Conservation (phyloP, 1,140 invertebrate genomes). For the Dinoponera quadriceps region DNA sequence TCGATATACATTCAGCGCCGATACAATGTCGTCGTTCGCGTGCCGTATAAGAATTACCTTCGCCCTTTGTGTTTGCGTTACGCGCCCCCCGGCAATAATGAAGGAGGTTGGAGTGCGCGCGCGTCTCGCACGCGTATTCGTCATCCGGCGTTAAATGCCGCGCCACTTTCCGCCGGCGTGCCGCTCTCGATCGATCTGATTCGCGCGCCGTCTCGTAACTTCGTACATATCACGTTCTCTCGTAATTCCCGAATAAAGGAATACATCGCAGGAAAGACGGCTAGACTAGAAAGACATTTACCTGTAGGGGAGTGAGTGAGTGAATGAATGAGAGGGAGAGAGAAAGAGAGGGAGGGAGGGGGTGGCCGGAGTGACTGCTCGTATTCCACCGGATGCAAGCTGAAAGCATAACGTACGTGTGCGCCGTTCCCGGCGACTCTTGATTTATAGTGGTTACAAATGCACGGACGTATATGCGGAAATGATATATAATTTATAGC, state of each 20-base stretch:
- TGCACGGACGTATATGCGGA: constrained; percentile 56
- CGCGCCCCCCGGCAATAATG: too few relatives aligned
- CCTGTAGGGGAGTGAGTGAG: not conserved
- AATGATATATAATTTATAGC: constrained; percentile 61
- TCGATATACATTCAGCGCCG: constrained; percentile 22
- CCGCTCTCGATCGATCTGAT: too few relatives aligned
- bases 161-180: too few relatives aligned
- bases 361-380: constrained; percentile 31
- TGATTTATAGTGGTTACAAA: constrained; percentile 61
- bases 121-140: too few relatives aligned
- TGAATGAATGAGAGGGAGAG: too few relatives aligned
- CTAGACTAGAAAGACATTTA: constrained; percentile 49
- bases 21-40: not conserved
- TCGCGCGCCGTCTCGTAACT: too few relatives aligned
- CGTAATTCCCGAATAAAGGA: constrained; percentile 50
- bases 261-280: constrained; percentile 31
- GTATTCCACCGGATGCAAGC: constrained; percentile 50
- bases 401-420: constrained; percentile 60
- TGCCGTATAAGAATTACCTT: not conserved
- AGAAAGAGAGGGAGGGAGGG: too few relatives aligned
- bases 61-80: too few relatives aligned
- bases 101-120: too few relatives aligned
- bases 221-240: too few relatives aligned
- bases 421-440: constrained; percentile 26
- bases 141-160: too few relatives aligned